Evolutionary conservation across 2,113 vertebrate genomes (phyloP), one percentile per base, ranked within the genome.

Genomic region (Melanotaenia duboulayi): DNA sequence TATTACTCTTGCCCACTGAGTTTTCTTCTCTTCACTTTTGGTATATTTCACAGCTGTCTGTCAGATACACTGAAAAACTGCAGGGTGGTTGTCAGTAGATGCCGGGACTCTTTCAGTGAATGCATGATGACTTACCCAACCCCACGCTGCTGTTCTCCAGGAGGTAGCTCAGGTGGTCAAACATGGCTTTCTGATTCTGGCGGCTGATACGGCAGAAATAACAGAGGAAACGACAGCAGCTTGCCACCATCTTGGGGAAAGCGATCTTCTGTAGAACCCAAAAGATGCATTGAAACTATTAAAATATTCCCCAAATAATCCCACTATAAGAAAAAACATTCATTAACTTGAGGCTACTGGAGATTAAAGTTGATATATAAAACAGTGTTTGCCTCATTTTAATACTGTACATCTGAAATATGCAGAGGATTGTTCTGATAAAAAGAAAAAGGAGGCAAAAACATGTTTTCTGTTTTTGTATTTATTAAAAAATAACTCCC

Each of bases 151-250:
- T 99, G 74, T 99, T 99, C 87, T 99, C 97, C 90, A 99, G 90
- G 63, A 99, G 91, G 90, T 99, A 99, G 76, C 96, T 97, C 22
- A 99, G 95, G 74, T 99, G 98, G 86, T 99, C 97, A 87, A 99
- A 99, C 98, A 99, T 98, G 69, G 98, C 96, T 86, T 99, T 99
- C 91, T 99, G 98, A 86, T 99, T 99, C 87, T 99, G 97, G 2
- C 97, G 95, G 81, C 98, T 99, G 54, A 99, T 99, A n/a, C 98
- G 96, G 62, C 97, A 99, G 91, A 99, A 99, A 92, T 99, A 99
- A 89, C 98, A 99, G 35, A 99, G 90, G 89, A 99, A 99, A 40
- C 98, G 95, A 83, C 98, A 99, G 46, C 97, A 99, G 91, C 97
- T 99, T 80, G 97, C 97, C 78, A 99, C 97, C 97, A 99, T 98